phyloP scores from a whole-genome alignment of 2,888 invertebrate species.

The Aleiodes testaceus region DNA sequence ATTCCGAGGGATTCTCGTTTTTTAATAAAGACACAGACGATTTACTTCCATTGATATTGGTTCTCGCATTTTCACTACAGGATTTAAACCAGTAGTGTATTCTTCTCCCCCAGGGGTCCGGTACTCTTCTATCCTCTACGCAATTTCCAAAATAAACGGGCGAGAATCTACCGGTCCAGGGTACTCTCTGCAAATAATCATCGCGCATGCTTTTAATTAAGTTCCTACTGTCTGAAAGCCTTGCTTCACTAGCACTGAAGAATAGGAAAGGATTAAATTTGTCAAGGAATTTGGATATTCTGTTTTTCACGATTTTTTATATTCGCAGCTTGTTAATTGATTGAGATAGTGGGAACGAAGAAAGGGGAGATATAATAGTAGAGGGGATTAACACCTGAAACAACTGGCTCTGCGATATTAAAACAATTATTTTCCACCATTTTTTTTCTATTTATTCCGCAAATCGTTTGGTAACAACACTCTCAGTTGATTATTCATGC shows the following conservation, averaged over 20 bases:
- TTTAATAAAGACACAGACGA: constrained; percentile 29
- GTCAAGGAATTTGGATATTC: background rate
- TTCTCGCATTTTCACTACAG: constrained; percentile 33
- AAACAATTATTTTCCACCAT: constrained; percentile 40
- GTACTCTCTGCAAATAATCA: constrained; percentile 67
- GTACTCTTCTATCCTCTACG: constrained; percentile 45
- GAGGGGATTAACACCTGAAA: constrained; percentile 59
- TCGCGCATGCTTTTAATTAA: constrained; percentile 73
- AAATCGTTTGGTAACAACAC: constrained; percentile 6
- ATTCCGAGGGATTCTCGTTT: constrained; percentile 36
- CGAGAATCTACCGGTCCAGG: constrained; percentile 46
- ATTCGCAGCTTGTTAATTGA: constrained; percentile 30
- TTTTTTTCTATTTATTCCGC: constrained; percentile 10
- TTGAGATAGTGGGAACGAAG: constrained; percentile 4
- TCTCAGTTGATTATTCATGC: background rate
- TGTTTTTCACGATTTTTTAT: constrained; percentile 1
- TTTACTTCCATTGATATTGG: constrained; percentile 23
- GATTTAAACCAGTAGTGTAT: constrained; percentile 37
- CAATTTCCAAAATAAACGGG: constrained; percentile 70
- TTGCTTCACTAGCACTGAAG: constrained; percentile 36
- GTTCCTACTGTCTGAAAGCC: constrained; percentile 65
- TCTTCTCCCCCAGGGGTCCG: constrained; percentile 34
- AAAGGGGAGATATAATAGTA: background rate
- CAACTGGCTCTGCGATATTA: constrained; percentile 54
- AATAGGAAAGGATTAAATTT: constrained; percentile 19